Evolutionary conservation across 1,140 invertebrate species (phyloP).

Genomic region (Drosophila ambigua): DNA sequence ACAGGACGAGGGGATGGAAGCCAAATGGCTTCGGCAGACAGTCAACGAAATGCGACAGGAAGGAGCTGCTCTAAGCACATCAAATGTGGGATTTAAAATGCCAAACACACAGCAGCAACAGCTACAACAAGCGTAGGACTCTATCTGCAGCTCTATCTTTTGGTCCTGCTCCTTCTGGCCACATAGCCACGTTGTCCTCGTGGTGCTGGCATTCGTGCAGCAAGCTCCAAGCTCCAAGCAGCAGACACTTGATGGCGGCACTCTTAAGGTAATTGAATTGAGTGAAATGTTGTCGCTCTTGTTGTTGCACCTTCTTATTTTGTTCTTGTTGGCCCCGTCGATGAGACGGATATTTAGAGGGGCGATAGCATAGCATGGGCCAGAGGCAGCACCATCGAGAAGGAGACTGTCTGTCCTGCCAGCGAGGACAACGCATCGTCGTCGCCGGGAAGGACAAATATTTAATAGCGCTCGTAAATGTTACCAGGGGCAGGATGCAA

Average conservation of each 20-base stretch:
- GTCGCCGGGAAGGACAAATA: conserved; percentile 59
- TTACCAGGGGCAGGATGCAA: conserved; percentile 38
- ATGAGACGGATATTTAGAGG: conserved; percentile 73
- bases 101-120: conserved; percentile 60
- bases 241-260: conserved; percentile 78
- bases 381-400: conserved; percentile 7
- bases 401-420: background rate
- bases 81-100: conserved; percentile 81
- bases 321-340: conserved; percentile 57
- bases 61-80: conserved; percentile 71
- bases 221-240: background rate
- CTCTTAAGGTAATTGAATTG: conserved; percentile 83
- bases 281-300: conserved; percentile 77
- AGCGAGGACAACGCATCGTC: conserved; percentile 48
- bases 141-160: conserved; percentile 15
- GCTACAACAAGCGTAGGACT: conserved; percentile 27
- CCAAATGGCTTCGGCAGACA: conserved; percentile 34
- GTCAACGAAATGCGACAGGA: conserved; percentile 37
- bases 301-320: conserved; percentile 32
- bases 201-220: background rate
- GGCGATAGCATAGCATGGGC: conserved; percentile 20
- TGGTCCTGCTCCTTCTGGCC: background rate
- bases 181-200: background rate
- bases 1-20: conserved; percentile 3
- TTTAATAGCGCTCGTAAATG: conserved; percentile 70